These are phyloP conservation scores for Xenentodon cancila DNA, from an alignment of 2,797 vertebrate genomes.

Conservation along the genomic window DNA sequence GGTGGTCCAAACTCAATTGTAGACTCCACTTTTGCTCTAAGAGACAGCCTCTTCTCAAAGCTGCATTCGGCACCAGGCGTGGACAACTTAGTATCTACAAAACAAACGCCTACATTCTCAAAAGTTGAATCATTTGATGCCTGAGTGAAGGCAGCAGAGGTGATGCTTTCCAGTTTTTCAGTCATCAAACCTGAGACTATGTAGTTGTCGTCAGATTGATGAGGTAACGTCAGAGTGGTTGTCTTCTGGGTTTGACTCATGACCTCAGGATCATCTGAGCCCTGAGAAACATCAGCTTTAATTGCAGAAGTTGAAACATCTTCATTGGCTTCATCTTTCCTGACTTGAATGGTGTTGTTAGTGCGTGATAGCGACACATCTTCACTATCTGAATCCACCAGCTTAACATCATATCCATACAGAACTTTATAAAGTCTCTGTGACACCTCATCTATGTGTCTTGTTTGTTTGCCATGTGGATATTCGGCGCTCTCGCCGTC, in stretches of 20 bases:
- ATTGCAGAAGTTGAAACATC: conserved; percentile 22
- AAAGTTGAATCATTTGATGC: conserved; percentile 63
- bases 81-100: conserved; percentile 14
- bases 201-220: conserved; percentile 13
- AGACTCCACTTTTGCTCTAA: conserved; percentile 3
- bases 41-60: conserved; percentile 29
- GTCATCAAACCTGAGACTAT: conserved; percentile 20
- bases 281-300: conserved; percentile 34
- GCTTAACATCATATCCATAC: conserved; percentile 65
- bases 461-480: conserved; percentile 13
- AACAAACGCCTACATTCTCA: conserved; percentile 19
- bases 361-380: conserved; percentile 13
- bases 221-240: conserved; percentile 23
- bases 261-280: conserved; percentile 27
- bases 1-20: conserved; percentile 3
- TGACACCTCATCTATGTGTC: conserved; percentile 74
- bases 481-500: conserved; percentile 8
- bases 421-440: conserved; percentile 74
- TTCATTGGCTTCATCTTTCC: conserved; percentile 29
- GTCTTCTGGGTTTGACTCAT: conserved; percentile 9
- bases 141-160: conserved; percentile 35
- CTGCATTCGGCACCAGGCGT: conserved; percentile 8
- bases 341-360: conserved; percentile 25
- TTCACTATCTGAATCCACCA: conserved; percentile 37
- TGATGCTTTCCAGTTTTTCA: conserved; percentile 15